phyloP scores from a whole-genome alignment of 2,888 invertebrate species.

The Terebella lapidaria region DNA sequence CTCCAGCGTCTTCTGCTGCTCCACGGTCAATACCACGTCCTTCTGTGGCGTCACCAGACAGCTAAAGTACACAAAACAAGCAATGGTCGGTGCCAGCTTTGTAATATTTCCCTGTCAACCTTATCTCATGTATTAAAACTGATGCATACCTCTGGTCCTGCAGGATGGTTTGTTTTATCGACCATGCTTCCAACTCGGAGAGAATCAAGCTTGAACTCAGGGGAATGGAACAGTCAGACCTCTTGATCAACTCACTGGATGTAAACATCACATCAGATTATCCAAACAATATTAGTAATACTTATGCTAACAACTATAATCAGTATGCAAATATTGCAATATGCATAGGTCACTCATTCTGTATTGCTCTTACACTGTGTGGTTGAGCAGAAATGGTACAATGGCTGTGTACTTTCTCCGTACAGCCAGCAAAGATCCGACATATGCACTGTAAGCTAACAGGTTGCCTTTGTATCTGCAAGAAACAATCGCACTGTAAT shows the following conservation, averaged over 20 bases:
- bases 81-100: no score
- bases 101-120: no score
- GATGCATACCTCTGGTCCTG: background rate
- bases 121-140: no score
- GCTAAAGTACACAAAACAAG: no score
- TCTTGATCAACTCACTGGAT: constrained; percentile 12
- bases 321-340: background rate
- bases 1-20: background rate
- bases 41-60: background rate
- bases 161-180: background rate
- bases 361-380: constrained; percentile 39
- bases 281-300: no score
- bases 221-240: constrained; percentile 13
- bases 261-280: background rate
- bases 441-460: constrained; percentile 42
- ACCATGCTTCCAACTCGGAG: background rate
- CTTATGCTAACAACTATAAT: no score
- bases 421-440: constrained; percentile 50
- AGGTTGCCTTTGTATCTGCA: constrained; percentile 40
- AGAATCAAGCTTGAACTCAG: background rate
- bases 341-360: background rate
- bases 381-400: constrained; percentile 40
- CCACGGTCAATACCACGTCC: background rate
- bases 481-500: constrained; percentile 11
- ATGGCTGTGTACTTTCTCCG: constrained; percentile 40